phyloP scores from a whole-genome alignment of 2,113 vertebrate genomes.

The Galbula dea region DNA sequence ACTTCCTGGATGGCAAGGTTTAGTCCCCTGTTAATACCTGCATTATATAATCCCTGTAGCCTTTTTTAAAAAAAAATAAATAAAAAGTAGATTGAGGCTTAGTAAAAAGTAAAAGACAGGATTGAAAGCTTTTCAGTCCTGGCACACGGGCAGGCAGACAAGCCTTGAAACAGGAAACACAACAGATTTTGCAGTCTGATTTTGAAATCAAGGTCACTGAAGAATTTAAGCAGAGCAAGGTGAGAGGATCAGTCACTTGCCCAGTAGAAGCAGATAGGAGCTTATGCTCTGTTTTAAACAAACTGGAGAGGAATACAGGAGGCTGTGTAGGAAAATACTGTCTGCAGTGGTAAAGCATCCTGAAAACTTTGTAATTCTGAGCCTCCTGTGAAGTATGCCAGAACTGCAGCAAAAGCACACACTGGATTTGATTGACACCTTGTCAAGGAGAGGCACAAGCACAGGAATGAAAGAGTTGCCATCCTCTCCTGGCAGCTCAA shows the following conservation, averaged over 20 bases:
- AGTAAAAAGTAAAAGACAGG: background rate
- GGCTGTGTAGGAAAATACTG: background rate
- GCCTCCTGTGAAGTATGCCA: background rate
- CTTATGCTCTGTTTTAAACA: background rate
- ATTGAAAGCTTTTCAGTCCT: background rate
- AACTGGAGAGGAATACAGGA: background rate
- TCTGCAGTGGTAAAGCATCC: conserved; percentile 20
- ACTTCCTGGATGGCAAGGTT: background rate
- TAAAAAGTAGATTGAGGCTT: background rate
- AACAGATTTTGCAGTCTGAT: background rate
- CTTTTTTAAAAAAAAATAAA: no score
- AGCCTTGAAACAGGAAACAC: background rate
- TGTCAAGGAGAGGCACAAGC: background rate
- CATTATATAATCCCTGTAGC: background rate
- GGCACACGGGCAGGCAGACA: background rate
- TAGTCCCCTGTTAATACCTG: background rate
- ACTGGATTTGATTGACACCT: background rate
- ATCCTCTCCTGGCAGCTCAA: background rate
- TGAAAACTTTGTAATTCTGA: conserved; percentile 25
- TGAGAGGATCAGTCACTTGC: background rate
- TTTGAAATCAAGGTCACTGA: background rate
- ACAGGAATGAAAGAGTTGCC: background rate
- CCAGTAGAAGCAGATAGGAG: background rate
- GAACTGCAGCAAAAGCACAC: background rate
- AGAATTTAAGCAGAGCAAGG: background rate